Evolutionary conservation across 2,797 vertebrate genomes (phyloP).

Genomic region (Mormyrops boulengeri): DNA sequence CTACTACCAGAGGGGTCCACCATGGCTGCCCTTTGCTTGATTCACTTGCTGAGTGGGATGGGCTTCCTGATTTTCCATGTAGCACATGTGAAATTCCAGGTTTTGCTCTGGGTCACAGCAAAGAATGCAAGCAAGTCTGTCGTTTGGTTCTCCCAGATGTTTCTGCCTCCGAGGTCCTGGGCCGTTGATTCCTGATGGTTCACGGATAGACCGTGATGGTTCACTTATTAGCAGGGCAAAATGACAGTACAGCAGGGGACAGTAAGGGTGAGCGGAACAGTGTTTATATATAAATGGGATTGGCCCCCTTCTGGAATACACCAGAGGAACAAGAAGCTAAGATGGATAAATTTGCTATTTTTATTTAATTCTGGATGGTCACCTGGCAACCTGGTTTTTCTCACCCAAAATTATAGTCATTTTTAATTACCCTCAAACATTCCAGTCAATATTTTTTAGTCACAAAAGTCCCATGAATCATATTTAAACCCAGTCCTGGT

Average conservation of each 20-base stretch:
- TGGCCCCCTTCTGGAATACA: neutral
- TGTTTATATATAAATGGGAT: neutral
- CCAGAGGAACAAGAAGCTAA: neutral
- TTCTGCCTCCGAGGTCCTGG: neutral
- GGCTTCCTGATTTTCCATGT: neutral
- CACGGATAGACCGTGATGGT: neutral
- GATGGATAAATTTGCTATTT: neutral
- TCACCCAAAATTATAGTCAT: neutral
- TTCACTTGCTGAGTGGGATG: neutral
- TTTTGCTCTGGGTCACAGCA: neutral
- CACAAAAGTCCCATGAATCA: neutral
- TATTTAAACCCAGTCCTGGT: neutral
- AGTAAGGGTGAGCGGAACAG: neutral
- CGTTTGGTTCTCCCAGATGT: neutral
- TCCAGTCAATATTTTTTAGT: neutral
- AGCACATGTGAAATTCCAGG: neutral
- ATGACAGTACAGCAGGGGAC: neutral
- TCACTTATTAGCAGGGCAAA: neutral
- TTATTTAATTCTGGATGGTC: slow-evolving; percentile 1
- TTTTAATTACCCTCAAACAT: slow-evolving; percentile 1
- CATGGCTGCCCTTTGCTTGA: neutral
- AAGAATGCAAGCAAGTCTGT: neutral
- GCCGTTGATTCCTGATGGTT: neutral
- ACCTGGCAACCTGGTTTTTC: neutral
- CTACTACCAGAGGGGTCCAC: neutral